Conservation (phyloP, 1,140 invertebrate species). For the Andrena cerasifolii region DNA sequence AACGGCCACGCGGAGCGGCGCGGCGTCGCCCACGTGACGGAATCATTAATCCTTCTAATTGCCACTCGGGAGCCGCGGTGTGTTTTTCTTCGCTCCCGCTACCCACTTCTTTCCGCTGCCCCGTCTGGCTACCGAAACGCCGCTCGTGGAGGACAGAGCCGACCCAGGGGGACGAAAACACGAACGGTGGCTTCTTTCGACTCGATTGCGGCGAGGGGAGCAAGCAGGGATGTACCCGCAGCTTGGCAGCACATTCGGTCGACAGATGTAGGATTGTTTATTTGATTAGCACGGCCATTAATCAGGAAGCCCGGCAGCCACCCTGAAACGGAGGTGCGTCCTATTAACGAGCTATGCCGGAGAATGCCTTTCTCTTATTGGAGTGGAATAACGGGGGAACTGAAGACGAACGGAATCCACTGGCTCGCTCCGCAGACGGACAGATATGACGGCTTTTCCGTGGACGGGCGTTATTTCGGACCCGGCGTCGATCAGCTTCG, state of each 20-base stretch:
- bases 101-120: neutral
- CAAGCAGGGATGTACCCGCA: slow-evolving; percentile 21
- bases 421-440: neutral
- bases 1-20: neutral
- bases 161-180: neutral
- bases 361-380: slow-evolving; percentile 25
- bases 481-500: no score
- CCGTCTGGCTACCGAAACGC: slow-evolving; percentile 13
- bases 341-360: slow-evolving; percentile 41
- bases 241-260: slow-evolving; percentile 70
- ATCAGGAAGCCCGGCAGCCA: slow-evolving; percentile 62
- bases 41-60: slow-evolving; percentile 77
- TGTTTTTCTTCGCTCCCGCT: slow-evolving; percentile 53
- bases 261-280: slow-evolving; percentile 76
- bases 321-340: slow-evolving; percentile 37
- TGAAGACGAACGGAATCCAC: neutral
- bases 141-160: neutral
- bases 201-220: neutral
- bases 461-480: neutral
- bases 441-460: slow-evolving; percentile 22
- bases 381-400: neutral
- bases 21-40: slow-evolving; percentile 30
- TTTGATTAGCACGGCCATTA: slow-evolving; percentile 74
- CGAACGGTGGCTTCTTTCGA: slow-evolving; percentile 20
- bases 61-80: slow-evolving; percentile 65